phyloP scores from a whole-genome alignment of 1,140 invertebrate species.

The Pectinophora gossypiella region DNA sequence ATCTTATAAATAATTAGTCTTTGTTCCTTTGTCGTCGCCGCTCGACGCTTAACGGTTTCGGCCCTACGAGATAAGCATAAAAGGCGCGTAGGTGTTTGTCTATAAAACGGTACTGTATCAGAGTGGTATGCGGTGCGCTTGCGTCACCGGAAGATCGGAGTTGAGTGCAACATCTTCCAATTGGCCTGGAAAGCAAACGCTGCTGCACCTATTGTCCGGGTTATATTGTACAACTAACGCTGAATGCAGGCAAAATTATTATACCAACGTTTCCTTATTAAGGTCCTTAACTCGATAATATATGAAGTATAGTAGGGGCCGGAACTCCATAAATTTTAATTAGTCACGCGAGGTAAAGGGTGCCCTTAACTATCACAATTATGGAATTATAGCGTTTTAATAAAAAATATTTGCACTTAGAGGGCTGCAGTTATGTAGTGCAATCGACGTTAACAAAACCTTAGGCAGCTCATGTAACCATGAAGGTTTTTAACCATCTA shows the following conservation, averaged over 20 bases:
- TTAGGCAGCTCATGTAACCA: too few species aligned
- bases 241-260: too few species aligned
- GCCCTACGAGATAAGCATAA: constrained; percentile 1
- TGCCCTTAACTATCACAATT: not conserved
- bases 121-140: not conserved
- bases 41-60: not conserved
- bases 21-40: not conserved
- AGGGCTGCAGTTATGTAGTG: not conserved
- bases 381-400: not conserved
- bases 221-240: too few species aligned
- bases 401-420: too few species aligned
- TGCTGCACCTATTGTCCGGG: not conserved
- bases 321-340: not conserved
- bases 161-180: not conserved
- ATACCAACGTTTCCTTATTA: too few species aligned
- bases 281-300: too few species aligned
- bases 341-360: not conserved
- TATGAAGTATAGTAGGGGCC: not conserved
- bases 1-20: not conserved
- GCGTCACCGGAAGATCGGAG: not conserved
- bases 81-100: constrained; percentile 4
- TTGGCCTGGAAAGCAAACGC: not conserved
- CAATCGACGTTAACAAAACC: not conserved
- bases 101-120: not conserved
- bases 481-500: too few species aligned